Evolutionary conservation across 2,113 vertebrate species (phyloP), one percentile per base, ranked within the genome.

Genomic region (Phaethornis superciliosus): DNA sequence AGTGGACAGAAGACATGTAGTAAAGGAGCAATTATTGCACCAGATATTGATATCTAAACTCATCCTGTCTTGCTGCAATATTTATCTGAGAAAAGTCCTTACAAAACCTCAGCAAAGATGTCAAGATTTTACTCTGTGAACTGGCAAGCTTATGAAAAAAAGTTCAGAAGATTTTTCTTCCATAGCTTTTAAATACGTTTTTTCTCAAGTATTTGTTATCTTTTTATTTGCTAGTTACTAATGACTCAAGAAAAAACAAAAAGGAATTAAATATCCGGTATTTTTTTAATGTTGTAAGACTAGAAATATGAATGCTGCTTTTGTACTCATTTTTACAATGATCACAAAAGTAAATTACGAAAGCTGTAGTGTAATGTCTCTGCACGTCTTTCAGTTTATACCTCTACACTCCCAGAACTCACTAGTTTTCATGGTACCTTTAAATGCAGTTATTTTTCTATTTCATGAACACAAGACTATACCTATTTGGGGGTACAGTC

Each of bases 81-180:
- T 75, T 82, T 70, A 21, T 32, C 46, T 26, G 9, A 44, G 27
- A 70, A 85, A 65, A 91, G 2, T 2, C 10, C 28, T 74, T 63
- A 10, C 4, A 64, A 82, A 81, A 80, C n/a, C 3, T 60, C 44
- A 51, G 14, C 15, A 89, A 71, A 81, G 14, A 32, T 74, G 63
- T 93, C 20, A 64, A 74, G 16, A 14, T 62, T 69, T 60, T 62
- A 59, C 5, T 15, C 5, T 33, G 17, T 75, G n/a, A 72, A 79
- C 32, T 72, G 32, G 5, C 4, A 89, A 62, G 11, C 14, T 52
- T 52, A 35, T 27, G 11, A 49, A 47, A 32, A 19, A 9, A 42
- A 0, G 15, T 15, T 1, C 11, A 56, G 91, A 82, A 13, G 0
- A 17, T 15, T 49, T 1, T 46, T 80, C 28, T 60, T 46, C 15